Evolutionary conservation across 2,888 invertebrate genomes (phyloP).

Genomic region (Abrostola triplasia): DNA sequence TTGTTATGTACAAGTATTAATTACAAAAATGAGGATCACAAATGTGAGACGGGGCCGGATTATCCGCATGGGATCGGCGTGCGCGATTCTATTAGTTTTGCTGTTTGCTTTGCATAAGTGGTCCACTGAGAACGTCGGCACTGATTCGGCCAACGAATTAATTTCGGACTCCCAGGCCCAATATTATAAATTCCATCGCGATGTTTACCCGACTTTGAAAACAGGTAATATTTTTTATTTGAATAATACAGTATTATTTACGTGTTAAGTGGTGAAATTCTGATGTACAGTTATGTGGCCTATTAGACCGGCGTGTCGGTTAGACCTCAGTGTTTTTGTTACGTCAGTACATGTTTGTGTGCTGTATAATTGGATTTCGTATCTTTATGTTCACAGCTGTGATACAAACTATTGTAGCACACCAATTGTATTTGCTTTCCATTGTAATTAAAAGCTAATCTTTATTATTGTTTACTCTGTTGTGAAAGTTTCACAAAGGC

Average conservation of each 20-base stretch:
- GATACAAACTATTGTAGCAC: conserved; percentile 42
- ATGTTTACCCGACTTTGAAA: conserved; percentile 78
- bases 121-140: conserved; percentile 81
- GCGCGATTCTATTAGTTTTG: conserved; percentile 87
- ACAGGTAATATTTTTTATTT: conserved; percentile 69
- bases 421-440: conserved; percentile 35
- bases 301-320: conserved; percentile 62
- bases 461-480: conserved; percentile 9
- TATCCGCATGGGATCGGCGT: conserved; percentile 85
- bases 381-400: conserved; percentile 42
- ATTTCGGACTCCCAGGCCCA: conserved; percentile 62
- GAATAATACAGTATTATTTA: conserved; percentile 16
- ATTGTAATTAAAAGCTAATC: conserved; percentile 26
- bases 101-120: conserved; percentile 90
- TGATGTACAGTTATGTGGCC: conserved; percentile 63
- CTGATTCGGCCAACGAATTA: conserved; percentile 55
- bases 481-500: conserved; percentile 1
- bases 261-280: conserved; percentile 22
- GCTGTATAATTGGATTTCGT: conserved; percentile 31
- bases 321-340: conserved; percentile 60
- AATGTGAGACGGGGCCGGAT: conserved; percentile 89
- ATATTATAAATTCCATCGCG: conserved; percentile 73
- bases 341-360: conserved; percentile 58
- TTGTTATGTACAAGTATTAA: conserved; percentile 61
- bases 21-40: conserved; percentile 88